These are phyloP conservation scores for Coenobita brevimanus DNA, from an alignment of 1,140 invertebrate species.

Conservation along the genomic window DNA sequence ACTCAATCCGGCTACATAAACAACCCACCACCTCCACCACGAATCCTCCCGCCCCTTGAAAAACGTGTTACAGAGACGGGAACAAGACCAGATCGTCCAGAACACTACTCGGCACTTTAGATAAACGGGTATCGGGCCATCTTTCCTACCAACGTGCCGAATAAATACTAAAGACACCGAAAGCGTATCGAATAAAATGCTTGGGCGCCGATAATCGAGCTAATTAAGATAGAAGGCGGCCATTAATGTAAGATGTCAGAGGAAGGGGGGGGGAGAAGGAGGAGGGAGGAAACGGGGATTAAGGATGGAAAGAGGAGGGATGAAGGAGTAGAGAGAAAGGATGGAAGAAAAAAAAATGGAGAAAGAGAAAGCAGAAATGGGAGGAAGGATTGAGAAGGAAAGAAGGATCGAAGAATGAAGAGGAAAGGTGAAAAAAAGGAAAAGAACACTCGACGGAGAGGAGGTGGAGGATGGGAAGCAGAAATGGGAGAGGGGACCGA, in stretches of 20 bases:
- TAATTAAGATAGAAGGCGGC: neutral
- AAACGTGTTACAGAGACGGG: no score
- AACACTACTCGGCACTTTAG: no score
- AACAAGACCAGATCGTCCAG: no score
- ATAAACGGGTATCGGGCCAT: no score
- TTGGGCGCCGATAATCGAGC: neutral
- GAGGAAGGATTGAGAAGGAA: neutral
- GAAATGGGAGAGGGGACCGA: neutral
- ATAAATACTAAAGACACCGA: neutral
- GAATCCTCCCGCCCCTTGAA: no score
- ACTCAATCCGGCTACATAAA: no score
- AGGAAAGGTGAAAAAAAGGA: neutral
- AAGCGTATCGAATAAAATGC: constrained; percentile 10
- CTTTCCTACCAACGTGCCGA: no score
- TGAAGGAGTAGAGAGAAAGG: neutral
- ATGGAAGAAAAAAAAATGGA: constrained; percentile 1
- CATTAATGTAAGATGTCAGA: neutral
- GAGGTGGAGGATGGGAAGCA: neutral
- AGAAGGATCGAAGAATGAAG: neutral
- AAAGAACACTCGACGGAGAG: neutral
- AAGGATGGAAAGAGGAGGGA: neutral
- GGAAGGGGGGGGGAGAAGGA: constrained; percentile 3
- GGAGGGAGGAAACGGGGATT: neutral
- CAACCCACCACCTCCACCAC: no score
- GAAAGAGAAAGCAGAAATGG: constrained; percentile 1